Evolutionary conservation across 2,888 invertebrate species (phyloP).

Genomic region (Adela reaumurella): DNA sequence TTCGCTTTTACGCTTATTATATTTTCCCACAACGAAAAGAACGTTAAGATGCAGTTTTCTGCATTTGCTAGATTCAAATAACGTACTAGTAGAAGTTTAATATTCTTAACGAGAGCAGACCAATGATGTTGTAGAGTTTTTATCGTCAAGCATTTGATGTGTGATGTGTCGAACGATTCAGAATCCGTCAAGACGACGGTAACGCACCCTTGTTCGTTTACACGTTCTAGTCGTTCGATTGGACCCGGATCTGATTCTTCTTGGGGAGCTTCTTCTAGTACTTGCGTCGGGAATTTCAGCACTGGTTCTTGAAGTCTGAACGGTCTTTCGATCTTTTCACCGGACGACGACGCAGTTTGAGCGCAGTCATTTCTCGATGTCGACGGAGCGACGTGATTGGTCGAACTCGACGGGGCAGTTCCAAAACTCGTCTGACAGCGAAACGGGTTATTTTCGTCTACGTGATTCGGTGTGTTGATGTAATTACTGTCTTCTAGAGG

Average conservation of each 20-base stretch:
- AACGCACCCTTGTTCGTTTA: constrained; percentile 52
- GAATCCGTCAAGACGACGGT: constrained; percentile 69
- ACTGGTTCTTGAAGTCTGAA: constrained; percentile 43
- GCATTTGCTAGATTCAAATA: constrained; percentile 57
- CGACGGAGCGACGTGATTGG: constrained; percentile 20
- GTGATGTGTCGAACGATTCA: constrained; percentile 80
- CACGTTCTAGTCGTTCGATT: constrained; percentile 36
- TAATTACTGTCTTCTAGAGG: constrained; percentile 69
- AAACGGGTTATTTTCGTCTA: constrained; percentile 46
- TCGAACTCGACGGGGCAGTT: constrained; percentile 26
- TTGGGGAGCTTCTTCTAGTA: constrained; percentile 30
- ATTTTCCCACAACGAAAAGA: constrained; percentile 83
- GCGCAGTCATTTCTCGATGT: constrained; percentile 13
- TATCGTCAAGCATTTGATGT: constrained; percentile 81
- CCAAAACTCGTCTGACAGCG: constrained; percentile 35
- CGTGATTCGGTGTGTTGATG: constrained; percentile 31
- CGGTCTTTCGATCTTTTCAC: constrained; percentile 21
- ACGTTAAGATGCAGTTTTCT: constrained; percentile 74
- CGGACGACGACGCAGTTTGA: constrained; percentile 39
- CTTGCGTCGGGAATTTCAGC: constrained; percentile 30
- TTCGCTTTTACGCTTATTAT: constrained; percentile 89
- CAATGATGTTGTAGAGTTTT: constrained; percentile 82
- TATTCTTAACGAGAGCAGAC: constrained; percentile 74
- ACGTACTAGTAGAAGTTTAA: constrained; percentile 56
- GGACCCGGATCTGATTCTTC: constrained; percentile 25